Evolutionary conservation across 1,140 invertebrate species (phyloP).

Genomic region (Polypedilum pembai): DNA sequence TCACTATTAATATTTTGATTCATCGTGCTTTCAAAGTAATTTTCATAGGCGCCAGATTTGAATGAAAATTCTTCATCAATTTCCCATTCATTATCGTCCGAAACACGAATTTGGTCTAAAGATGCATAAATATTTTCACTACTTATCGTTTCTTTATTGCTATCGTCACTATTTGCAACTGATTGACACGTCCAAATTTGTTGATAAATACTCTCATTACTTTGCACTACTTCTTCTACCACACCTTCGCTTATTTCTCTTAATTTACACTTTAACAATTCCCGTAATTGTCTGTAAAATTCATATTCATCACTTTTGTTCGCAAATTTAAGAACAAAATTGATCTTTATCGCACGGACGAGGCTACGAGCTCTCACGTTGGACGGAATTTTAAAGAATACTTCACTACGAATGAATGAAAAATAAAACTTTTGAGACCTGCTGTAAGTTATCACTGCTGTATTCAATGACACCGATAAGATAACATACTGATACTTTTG

Average conservation of each 20-base stretch:
- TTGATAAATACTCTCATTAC: conserved; percentile 10
- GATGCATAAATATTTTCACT: conserved; percentile 9
- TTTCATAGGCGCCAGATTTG: background rate
- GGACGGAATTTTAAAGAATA: background rate
- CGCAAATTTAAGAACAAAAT: background rate
- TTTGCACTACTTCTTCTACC: background rate
- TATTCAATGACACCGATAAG: conserved; percentile 13
- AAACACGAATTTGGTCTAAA: background rate
- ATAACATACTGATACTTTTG: conserved; percentile 13
- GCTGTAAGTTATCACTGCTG: conserved; percentile 6
- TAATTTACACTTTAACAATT: background rate
- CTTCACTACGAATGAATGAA: background rate
- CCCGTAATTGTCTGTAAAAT: background rate
- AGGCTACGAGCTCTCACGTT: background rate
- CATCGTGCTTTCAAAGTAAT: background rate
- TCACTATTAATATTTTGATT: background rate
- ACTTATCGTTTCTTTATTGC: background rate
- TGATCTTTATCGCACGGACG: background rate
- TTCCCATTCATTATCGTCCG: conserved; percentile 1
- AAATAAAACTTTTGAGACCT: conserved; percentile 14
- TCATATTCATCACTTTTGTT: background rate
- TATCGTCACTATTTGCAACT: background rate
- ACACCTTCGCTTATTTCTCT: background rate
- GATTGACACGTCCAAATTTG: conserved; percentile 24
- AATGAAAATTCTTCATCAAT: conserved; percentile 20